Base-by-base conservation (phyloP, 2,797 vertebrate species). In the Champsocephalus esox region DNA sequence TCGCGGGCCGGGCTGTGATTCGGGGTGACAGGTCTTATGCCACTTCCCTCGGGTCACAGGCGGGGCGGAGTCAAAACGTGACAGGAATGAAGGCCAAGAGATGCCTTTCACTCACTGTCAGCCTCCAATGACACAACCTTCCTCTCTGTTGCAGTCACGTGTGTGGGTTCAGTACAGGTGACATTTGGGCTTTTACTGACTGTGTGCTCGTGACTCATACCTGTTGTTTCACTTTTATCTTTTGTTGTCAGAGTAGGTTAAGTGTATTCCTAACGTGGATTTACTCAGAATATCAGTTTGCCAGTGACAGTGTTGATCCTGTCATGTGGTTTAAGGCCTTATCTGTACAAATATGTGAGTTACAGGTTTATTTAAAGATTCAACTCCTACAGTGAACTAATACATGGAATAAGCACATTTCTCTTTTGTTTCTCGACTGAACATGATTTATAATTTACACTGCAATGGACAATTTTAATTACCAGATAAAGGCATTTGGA, bases 21-120 rank as follows among this genome's bases (percentile, higher is more conserved):
- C 80, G 45, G 85, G 84, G 73, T 83, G 92, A 93, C 90, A 85
- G 88, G 87, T 91, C 89, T 91, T 75, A 86, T 85, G 90, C 87
- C 85, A 58, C 88, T 78, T 84, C 90, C 92, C 88, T 19, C 21
- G 16, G 91, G 90, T 89, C 82, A 84, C 45, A n/a, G n/a, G 55
- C 46, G 59, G 83, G 90, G 87, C 43, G 85, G 84, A 62, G 86
- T 74, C 84, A 79, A 86, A 88, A 81, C 87, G 77, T 89, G 91
- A 91, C 88, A 76, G 75, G 52, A 65, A 66, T 41, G 34, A 28
- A 68, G 50, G 34, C 73, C 56, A 66, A 70, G 76, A 54, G 79
- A 72, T 77, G 85, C 75, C 57, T 79, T 84, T 91, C 83, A 82
- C 81, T 90, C 84, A 89, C 82, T 66, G 77, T 80, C 86, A 60